Percentiles rank a stretch among this genome's conserved stretches.
These are phyloP conservation scores for Crocodylus rhombifer DNA, from an alignment of 2,797 vertebrate species.

Conservation along the genomic window DNA sequence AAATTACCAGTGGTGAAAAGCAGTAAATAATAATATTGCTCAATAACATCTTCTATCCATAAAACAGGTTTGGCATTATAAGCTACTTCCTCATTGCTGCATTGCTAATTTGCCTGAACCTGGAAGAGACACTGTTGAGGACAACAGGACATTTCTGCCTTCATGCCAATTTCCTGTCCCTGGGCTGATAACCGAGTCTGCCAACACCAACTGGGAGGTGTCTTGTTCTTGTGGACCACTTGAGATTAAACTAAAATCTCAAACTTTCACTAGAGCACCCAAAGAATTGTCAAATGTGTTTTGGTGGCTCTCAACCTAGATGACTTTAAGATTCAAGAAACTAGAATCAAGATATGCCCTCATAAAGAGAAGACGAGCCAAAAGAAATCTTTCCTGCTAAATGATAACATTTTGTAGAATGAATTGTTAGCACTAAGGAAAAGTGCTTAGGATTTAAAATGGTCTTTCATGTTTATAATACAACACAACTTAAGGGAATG, in stretches of 20 bases:
- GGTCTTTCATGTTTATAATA: not conserved
- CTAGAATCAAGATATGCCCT: not conserved
- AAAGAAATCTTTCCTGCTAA: not conserved
- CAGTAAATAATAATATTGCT: rapidly evolving
- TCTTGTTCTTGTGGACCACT: slow-evolving; percentile 21
- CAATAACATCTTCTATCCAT: not conserved
- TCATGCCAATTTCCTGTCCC: not conserved
- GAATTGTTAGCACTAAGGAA: not conserved
- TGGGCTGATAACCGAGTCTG: not conserved
- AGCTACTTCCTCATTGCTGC: rapidly evolving
- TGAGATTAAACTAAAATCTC: not conserved
- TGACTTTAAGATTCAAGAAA: not conserved
- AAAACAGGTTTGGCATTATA: not conserved
- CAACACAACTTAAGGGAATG: slow-evolving; percentile 1
- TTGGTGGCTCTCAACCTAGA: not conserved
- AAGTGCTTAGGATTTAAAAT: not conserved
- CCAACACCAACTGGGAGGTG: not conserved
- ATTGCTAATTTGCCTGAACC: not conserved
- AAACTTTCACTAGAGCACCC: not conserved
- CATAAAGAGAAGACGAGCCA: not conserved
- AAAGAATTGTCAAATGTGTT: rapidly evolving
- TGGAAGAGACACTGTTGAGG: not conserved
- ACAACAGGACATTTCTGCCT: not conserved
- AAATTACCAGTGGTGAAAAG: not conserved
- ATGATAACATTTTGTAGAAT: slow-evolving; percentile 7